Evolutionary conservation across 2,797 vertebrate genomes (phyloP).

Genomic region (Balearica regulorum): DNA sequence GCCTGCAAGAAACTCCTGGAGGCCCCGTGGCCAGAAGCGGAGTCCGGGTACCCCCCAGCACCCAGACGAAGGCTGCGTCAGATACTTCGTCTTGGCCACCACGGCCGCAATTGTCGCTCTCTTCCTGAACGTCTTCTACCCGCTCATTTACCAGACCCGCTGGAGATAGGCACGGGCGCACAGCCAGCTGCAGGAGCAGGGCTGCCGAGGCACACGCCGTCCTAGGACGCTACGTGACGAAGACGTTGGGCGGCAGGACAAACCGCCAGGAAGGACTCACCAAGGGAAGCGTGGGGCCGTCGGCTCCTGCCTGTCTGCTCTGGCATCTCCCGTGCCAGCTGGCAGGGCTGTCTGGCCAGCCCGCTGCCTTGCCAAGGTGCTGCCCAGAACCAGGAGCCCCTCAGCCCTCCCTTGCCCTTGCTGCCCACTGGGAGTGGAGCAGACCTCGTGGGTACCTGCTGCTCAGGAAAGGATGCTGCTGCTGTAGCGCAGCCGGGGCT

Average conservation of each 20-base stretch:
- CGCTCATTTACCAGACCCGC: conserved; percentile 82
- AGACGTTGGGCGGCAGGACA: background rate
- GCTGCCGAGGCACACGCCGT: background rate
- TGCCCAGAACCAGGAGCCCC: background rate
- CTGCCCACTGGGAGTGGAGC: background rate
- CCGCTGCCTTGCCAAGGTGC: background rate
- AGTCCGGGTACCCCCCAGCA: conserved; percentile 66
- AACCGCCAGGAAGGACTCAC: background rate
- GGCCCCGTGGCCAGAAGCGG: conserved; percentile 58
- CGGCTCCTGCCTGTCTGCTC: conserved; percentile 41
- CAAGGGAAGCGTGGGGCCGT: background rate
- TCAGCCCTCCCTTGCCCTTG: background rate
- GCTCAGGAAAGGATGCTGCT: background rate
- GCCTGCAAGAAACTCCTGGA: conserved; percentile 65
- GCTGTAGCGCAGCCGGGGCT: background rate
- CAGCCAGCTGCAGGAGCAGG: background rate
- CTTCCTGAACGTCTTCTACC: conserved; percentile 89
- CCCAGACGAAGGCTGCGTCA: conserved; percentile 85
- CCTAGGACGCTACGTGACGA: background rate
- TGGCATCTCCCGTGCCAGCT: conserved; percentile 24
- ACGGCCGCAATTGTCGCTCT: conserved; percentile 87
- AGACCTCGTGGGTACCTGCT: background rate
- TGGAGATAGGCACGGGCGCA: conserved; percentile 71
- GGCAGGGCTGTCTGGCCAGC: background rate
- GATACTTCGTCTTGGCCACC: conserved; percentile 91